phyloP scores from a whole-genome alignment of 2,888 invertebrate genomes.

The Synergus itoensis region DNA sequence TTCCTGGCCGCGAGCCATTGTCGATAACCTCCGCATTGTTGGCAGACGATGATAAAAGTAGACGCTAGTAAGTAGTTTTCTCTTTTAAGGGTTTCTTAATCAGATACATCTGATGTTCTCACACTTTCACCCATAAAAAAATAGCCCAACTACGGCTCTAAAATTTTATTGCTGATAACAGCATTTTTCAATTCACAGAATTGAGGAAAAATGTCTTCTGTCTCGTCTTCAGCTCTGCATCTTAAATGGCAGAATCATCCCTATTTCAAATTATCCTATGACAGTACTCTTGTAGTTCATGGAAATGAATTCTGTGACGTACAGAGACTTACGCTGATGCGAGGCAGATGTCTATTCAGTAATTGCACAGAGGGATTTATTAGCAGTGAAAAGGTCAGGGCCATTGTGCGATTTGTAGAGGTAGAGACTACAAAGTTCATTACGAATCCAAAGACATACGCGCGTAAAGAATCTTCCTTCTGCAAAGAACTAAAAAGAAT shows the following conservation, averaged over 20 bases:
- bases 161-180: no score
- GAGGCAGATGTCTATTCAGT: neutral
- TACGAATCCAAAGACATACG: conserved; percentile 14
- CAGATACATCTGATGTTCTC: neutral
- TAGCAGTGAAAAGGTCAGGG: conserved; percentile 47
- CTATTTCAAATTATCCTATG: no score
- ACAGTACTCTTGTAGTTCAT: no score
- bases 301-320: neutral
- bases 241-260: no score
- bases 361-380: conserved; percentile 25
- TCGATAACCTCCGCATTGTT: conserved; percentile 71
- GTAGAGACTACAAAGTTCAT: conserved; percentile 22
- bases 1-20: conserved; percentile 71
- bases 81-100: conserved; percentile 20
- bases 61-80: conserved; percentile 13
- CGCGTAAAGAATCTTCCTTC: conserved; percentile 30
- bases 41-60: conserved; percentile 55
- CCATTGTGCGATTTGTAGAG: conserved; percentile 19
- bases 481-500: conserved; percentile 39
- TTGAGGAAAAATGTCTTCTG: no score
- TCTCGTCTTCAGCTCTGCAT: no score
- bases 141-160: no score
- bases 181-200: no score
- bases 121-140: neutral
- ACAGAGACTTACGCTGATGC: conserved; percentile 6